These are phyloP conservation scores for Melieria omissa DNA, from an alignment of 2,888 invertebrate species.

Conservation along the genomic window DNA sequence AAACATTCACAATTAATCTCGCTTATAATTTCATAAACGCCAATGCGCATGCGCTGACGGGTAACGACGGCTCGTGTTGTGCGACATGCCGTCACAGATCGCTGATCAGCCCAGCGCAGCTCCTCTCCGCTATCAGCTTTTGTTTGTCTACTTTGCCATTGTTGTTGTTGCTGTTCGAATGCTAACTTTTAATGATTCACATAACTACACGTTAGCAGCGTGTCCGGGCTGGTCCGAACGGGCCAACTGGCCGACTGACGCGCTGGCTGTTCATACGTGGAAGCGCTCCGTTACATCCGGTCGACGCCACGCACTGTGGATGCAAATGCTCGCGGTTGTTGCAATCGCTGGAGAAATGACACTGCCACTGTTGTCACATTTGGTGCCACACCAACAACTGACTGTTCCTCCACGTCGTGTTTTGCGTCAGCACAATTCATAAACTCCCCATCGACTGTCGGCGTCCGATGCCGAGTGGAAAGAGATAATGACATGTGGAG, in stretches of 20 bases:
- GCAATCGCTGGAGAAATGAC: background rate
- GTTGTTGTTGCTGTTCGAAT: background rate
- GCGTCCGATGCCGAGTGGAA: too few species aligned
- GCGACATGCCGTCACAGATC: slow-evolving; percentile 39
- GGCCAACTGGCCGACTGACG: background rate
- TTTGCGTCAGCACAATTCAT: too few species aligned
- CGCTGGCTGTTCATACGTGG: slow-evolving; percentile 24
- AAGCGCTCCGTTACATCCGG: slow-evolving; percentile 44
- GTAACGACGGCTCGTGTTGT: background rate
- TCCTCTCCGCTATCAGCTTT: too few species aligned
- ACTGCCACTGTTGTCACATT: too few species aligned
- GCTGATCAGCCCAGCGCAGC: slow-evolving; percentile 27
- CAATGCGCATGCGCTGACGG: background rate
- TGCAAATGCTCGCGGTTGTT: slow-evolving; percentile 34
- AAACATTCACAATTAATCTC: too few species aligned
- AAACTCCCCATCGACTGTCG: too few species aligned
- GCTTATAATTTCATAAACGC: too few species aligned
- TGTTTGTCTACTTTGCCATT: too few species aligned
- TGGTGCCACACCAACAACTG: too few species aligned
- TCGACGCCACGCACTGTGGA: slow-evolving; percentile 32
- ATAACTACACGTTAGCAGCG: background rate
- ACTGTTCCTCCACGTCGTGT: too few species aligned
- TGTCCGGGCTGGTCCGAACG: background rate
- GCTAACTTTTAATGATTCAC: slow-evolving; percentile 16
- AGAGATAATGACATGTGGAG: too few species aligned